A percentile compares a stretch with the other conserved stretches of the same genome.
phyloP scores from a whole-genome alignment of 2,888 invertebrate genomes.

The Brachynemurus nebulosus region DNA sequence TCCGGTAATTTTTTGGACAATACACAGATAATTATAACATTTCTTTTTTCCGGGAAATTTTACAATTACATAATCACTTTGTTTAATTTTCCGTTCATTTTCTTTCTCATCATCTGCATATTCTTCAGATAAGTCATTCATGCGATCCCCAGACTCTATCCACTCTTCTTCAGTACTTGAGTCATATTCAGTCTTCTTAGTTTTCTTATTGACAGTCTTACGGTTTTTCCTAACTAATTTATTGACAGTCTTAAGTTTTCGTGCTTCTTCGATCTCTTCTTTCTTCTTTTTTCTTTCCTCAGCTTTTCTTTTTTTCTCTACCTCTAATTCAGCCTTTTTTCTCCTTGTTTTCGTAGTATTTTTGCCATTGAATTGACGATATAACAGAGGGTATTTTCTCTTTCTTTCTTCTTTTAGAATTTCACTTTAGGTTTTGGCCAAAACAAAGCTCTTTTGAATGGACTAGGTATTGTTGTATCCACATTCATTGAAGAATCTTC shows the following conservation, averaged over 20 bases:
- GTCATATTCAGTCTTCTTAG: constrained; percentile 15
- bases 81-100: constrained; percentile 8
- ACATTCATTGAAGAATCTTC: too few relatives aligned
- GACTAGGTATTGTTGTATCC: too few relatives aligned
- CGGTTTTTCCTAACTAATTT: constrained; percentile 14
- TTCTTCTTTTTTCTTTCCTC: too few relatives aligned
- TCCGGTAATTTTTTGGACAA: constrained; percentile 8
- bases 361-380: too few relatives aligned
- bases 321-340: too few relatives aligned
- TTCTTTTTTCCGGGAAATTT: constrained; percentile 13
- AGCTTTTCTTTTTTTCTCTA: too few relatives aligned
- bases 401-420: too few relatives aligned
- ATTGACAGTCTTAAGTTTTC: constrained; percentile 14
- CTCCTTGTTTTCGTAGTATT: too few relatives aligned
- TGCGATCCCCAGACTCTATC: constrained; percentile 15
- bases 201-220: constrained; percentile 15
- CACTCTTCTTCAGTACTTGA: constrained; percentile 12
- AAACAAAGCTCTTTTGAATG: too few relatives aligned
- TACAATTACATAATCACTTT: constrained; percentile 12
- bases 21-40: constrained; percentile 6
- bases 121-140: constrained; percentile 11
- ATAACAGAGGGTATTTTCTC: too few relatives aligned
- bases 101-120: constrained; percentile 9
- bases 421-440: too few relatives aligned
- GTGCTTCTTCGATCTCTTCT: too few relatives aligned